A percentile compares a stretch with the other conserved stretches of the same genome.
These are phyloP conservation scores for Nettapus auritus DNA, from an alignment of 2,113 vertebrate species.

Conservation along the genomic window DNA sequence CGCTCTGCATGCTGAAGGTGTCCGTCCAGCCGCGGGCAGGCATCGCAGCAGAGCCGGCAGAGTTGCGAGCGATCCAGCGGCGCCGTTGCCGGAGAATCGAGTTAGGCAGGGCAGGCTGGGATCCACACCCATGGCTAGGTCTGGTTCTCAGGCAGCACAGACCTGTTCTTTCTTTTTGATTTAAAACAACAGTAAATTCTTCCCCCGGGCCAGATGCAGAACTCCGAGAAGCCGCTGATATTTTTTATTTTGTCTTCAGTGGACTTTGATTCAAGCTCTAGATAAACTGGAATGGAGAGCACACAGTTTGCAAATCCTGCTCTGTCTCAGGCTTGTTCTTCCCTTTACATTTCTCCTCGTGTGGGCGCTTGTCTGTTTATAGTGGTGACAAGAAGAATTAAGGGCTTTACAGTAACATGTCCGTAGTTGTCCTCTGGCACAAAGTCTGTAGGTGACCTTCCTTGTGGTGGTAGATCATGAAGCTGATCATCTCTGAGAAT, in stretches of 20 bases:
- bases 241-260: not conserved
- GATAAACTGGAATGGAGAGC: not conserved
- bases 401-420: not conserved
- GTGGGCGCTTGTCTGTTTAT: not conserved
- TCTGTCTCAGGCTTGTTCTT: not conserved
- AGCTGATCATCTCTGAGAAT: not conserved
- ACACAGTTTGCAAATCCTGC: not conserved
- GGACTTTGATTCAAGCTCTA: not conserved
- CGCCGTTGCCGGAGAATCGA: accelerated
- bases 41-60: too few species aligned
- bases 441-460: not conserved
- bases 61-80: too few species aligned
- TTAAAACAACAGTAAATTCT: not conserved
- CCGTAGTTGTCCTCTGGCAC: not conserved
- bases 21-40: too few species aligned
- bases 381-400: not conserved
- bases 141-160: not conserved
- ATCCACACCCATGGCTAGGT: not conserved
- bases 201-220: not conserved
- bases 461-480: too few species aligned
- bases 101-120: not conserved
- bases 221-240: accelerated
- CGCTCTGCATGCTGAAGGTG: too few species aligned
- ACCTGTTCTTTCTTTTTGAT: too few species aligned
- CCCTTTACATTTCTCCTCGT: not conserved